These are phyloP conservation scores for Lasioglossum morio DNA, from an alignment of 2,888 invertebrate genomes.

Conservation along the genomic window DNA sequence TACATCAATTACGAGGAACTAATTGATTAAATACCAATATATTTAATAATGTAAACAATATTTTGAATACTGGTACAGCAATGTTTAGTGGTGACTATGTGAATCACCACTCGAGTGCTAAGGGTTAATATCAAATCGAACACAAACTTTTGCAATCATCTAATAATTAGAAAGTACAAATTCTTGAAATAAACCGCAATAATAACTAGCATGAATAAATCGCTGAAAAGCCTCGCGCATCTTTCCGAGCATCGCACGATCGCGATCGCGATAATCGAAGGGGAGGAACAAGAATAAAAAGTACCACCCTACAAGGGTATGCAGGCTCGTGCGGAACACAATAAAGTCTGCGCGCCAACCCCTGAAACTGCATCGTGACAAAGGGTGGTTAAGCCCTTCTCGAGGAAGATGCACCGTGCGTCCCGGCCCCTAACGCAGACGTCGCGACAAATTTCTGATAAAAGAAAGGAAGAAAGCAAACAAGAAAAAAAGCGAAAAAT, in stretches of 20 bases:
- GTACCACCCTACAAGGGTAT: slow-evolving; percentile 72
- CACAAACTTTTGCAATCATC: background rate
- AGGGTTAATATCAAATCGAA: too few relatives aligned
- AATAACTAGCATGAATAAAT: slow-evolving; percentile 20
- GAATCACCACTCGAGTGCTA: too few relatives aligned
- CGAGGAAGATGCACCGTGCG: slow-evolving; percentile 76
- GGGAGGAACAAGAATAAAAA: slow-evolving; percentile 7
- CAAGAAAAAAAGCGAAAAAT: background rate
- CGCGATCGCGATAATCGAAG: slow-evolving; percentile 48
- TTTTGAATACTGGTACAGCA: too few relatives aligned
- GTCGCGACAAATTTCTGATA: slow-evolving; percentile 42
- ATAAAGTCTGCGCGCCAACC: slow-evolving; percentile 80
- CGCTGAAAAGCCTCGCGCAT: background rate
- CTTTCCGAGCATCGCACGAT: slow-evolving; percentile 48
- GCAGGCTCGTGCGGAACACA: slow-evolving; percentile 76
- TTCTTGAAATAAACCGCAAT: slow-evolving; percentile 21
- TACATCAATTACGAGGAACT: too few relatives aligned
- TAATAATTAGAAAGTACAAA: background rate
- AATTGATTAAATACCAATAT: too few relatives aligned
- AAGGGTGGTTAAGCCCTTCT: slow-evolving; percentile 80
- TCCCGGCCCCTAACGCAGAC: slow-evolving; percentile 52
- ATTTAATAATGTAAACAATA: too few relatives aligned
- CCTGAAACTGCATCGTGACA: slow-evolving; percentile 77
- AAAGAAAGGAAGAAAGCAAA: background rate
- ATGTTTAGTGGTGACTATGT: too few relatives aligned